Conservation (phyloP, 2,113 vertebrate species). For the Corythornis madagascariensis region DNA sequence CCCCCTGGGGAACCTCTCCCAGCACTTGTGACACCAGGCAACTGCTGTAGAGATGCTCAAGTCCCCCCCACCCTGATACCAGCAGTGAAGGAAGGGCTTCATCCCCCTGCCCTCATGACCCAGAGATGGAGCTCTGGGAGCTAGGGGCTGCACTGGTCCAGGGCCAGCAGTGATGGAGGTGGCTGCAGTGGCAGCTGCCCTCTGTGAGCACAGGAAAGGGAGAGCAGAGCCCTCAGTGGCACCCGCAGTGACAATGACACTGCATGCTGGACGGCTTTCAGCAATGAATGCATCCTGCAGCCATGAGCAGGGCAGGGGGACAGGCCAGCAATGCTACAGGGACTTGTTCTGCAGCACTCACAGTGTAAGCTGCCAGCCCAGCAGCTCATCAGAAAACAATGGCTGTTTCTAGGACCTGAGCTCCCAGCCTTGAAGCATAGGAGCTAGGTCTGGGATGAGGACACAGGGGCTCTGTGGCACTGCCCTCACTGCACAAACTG, state of each 20-base stretch:
- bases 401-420: neutral
- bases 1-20: neutral
- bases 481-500: rapidly evolving
- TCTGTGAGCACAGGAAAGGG: neutral
- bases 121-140: neutral
- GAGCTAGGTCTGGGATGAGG: neutral
- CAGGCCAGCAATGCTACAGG: neutral
- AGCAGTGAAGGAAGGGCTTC: neutral
- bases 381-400: rapidly evolving
- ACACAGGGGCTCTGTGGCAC: rapidly evolving
- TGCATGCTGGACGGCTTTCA: rapidly evolving
- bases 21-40: rapidly evolving
- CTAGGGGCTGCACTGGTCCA: neutral
- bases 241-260: neutral
- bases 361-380: neutral
- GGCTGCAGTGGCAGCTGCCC: neutral
- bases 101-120: rapidly evolving
- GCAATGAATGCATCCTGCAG: neutral
- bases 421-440: rapidly evolving
- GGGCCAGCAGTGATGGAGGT: rapidly evolving
- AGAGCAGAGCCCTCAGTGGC: rapidly evolving
- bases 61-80: rapidly evolving
- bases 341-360: neutral
- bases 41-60: neutral
- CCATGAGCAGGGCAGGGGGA: neutral